Evolutionary conservation across 2,113 vertebrate species (phyloP), one percentile per base, ranked within the genome.

Genomic region (Ceyx melanurus): DNA sequence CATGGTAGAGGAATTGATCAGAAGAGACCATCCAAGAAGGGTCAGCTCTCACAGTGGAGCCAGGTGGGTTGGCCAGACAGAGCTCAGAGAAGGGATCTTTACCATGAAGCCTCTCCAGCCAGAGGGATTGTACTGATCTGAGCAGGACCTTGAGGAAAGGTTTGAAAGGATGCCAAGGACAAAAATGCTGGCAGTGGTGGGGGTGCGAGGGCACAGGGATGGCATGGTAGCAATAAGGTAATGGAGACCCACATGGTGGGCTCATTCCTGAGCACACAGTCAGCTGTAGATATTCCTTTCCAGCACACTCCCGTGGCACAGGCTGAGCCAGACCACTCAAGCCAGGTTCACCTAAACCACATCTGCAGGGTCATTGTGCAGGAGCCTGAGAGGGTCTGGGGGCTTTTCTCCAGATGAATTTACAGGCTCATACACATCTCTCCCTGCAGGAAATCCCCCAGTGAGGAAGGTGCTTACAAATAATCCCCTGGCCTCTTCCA

Each of bases 291-390:
- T 51, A 12, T 7, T 80, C 31, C 76, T 80, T 54, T 25, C 82
- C 67, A 73, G 26, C 53, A 16, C 4, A 0, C 40, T 76, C 80
- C 29, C 35, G 6, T 0, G 1, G 33, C 33, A 42, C 19, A 23
- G 37, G 22, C 66, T 62, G 62, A 57, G 42, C 66, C 75, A 37
- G 71, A 61, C 29, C 0, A 0, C 45, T 48, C 0, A 0, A 15
- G 5, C 53, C 0, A 0, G 25, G 25, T n/a, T 61, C 3, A 3
- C 42, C 70, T 40, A 33, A 53, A 13, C 35, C 0, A 0, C 65
- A n/a, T 31, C 80, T 5, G 0, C 0, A 0, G 37, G 33, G 20
- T 6, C 37, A 2, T 31, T 0, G 0, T 0, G 1, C 58, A 56
- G 51, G 42, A 71, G 20, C 31, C 11, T 14, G n/a, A 15, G 20